Percentiles rank a stretch among this genome's conserved stretches.
Evolutionary conservation across 2,888 invertebrate species (phyloP).

Genomic region (Phymatocera aterrima): DNA sequence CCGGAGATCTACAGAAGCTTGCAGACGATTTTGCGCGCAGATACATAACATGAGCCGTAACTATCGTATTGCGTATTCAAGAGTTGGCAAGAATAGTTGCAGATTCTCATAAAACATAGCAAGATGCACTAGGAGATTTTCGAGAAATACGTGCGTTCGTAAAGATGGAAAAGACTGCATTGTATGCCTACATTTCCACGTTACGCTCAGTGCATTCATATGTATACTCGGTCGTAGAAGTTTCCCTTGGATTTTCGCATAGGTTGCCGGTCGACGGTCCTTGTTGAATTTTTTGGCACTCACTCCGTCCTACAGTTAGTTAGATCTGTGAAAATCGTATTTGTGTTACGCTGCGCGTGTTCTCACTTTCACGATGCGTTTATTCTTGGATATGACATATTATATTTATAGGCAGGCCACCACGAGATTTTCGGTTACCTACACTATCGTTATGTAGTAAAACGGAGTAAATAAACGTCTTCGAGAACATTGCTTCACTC

Average conservation of each 20-base stretch:
- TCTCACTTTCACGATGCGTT: neutral
- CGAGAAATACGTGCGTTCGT: neutral
- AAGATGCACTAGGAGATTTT: neutral
- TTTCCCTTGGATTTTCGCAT: neutral
- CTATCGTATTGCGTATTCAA: neutral
- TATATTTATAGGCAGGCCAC: too few relatives aligned
- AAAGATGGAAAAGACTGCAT: neutral
- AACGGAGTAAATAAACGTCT: neutral
- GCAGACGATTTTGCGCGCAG: neutral
- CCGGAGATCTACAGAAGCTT: neutral
- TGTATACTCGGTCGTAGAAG: neutral
- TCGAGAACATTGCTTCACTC: neutral
- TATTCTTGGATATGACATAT: conserved; percentile 1
- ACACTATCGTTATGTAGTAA: neutral
- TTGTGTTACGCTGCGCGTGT: neutral
- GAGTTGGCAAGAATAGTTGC: conserved; percentile 5
- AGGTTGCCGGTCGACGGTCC: neutral
- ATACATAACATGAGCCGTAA: neutral
- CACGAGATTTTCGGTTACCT: neutral
- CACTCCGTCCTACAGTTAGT: neutral
- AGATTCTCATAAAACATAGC: neutral
- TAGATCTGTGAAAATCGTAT: neutral
- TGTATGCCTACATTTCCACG: too few relatives aligned
- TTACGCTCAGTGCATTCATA: neutral
- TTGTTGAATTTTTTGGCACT: neutral